Evolutionary conservation across 2,797 vertebrate species (phyloP), one percentile per base, ranked within the genome.

Genomic region (Cryptoblepharus egeriae): DNA sequence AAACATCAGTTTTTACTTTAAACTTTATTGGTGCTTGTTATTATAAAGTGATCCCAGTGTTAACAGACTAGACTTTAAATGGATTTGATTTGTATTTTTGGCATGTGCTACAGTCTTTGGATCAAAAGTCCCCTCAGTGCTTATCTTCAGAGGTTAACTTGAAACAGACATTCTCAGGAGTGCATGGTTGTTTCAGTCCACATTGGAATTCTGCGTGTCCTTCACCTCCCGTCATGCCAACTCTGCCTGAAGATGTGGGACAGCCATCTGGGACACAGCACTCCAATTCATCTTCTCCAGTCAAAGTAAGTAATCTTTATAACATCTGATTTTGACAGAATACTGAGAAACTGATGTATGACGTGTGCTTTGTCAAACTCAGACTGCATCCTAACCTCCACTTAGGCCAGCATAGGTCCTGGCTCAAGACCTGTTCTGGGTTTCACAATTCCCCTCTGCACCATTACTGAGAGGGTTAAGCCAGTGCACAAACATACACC

Each of bases 241-340:
- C 97, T 39, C 92, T 97, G 90, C 98, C 98, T 1, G 98, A 98
- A 94, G 97, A 99, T 45, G 97, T 97, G 80, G 97, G 97, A 94
- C 98, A 97, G 92, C 96, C 97, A 69, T 95, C 96, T 6, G 98
- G 98, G 89, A 95, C 97, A 81, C 91, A 97, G 84, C 95, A 97
- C 92, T 95, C 95, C 90, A 95, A 93, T 83, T 96, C 96, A 88
- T 95, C 95, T 60, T 95, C 95, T 64, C 95, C 96, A 30, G 94
- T 93, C 89, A 96, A 96, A 93, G 98, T 99, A 93, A 98, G 96
- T 85, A 86, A 57, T 72, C 72, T 73, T 70, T 72, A 77, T 39
- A 57, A 73, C 37, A 89, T 55, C 30, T 82, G 28, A 28, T 64
- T 77, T 79, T 93, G 67, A 65, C 74, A 60, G 45, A 83, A 30